Conservation (phyloP, 2,113 vertebrate species). For the Polypterus senegalus region DNA sequence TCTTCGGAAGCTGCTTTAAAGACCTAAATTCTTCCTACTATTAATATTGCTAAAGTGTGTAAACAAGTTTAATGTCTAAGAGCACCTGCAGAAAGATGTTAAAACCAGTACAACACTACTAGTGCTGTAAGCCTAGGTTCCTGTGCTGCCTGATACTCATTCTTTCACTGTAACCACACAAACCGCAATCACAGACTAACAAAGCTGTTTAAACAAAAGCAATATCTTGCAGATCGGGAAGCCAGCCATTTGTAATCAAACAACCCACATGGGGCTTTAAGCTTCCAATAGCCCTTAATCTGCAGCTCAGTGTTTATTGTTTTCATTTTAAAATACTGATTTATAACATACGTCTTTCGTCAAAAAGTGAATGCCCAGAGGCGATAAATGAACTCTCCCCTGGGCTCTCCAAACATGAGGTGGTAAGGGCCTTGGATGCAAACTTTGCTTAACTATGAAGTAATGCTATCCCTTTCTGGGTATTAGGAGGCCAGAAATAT, state of each 20-base stretch:
- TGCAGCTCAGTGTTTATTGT: conserved; percentile 1
- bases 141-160: not conserved
- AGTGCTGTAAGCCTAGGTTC: too few relatives aligned
- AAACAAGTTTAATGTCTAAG: too few relatives aligned
- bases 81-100: too few relatives aligned
- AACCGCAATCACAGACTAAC: not conserved
- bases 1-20: too few relatives aligned
- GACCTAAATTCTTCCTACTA: too few relatives aligned
- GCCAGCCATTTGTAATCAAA: not conserved
- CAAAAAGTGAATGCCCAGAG: conserved; percentile 11
- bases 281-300: not conserved
- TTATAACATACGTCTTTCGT: conserved; percentile 2
- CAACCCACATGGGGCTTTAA: not conserved
- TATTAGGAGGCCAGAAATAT: conserved; percentile 28
- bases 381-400: conserved; percentile 29
- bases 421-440: conserved; percentile 1
- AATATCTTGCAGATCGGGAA: conserved; percentile 1
- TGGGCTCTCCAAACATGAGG: conserved; percentile 14
- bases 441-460: conserved; percentile 14
- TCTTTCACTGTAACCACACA: not conserved
- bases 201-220: conserved; percentile 8
- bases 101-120: too few relatives aligned
- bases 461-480: conserved; percentile 34
- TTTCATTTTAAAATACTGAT: conserved; percentile 4
- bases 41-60: too few relatives aligned